A percentile compares a stretch with the other conserved stretches of the same genome.
Evolutionary conservation across 2,113 vertebrate species (phyloP).

Genomic region (Gasterosteus nipponicus): DNA sequence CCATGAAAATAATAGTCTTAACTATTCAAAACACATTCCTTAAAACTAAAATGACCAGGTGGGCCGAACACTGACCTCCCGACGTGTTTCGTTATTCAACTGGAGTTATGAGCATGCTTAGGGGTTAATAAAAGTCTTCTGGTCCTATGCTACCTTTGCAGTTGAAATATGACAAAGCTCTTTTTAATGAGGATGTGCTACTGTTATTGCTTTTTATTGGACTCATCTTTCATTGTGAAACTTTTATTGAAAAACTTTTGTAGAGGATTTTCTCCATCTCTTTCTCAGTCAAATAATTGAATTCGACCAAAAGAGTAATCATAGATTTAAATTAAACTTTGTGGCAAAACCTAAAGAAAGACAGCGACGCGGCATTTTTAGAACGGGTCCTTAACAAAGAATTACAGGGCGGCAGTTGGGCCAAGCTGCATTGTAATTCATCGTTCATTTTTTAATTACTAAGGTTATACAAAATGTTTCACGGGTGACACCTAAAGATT

Average conservation of each 20-base stretch:
- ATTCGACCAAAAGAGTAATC: constrained; percentile 51
- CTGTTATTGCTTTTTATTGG: constrained; percentile 73
- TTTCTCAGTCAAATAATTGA: constrained; percentile 56
- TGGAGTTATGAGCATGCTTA: constrained; percentile 69
- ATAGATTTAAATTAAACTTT: constrained; percentile 50
- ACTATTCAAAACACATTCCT: constrained; percentile 31
- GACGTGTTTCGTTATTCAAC: constrained; percentile 41
- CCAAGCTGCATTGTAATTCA: neutral
- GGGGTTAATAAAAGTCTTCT: constrained; percentile 69
- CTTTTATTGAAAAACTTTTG: constrained; percentile 68
- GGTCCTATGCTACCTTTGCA: constrained; percentile 60
- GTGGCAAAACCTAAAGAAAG: constrained; percentile 21
- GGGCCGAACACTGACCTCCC: constrained; percentile 33
- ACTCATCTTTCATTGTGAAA: constrained; percentile 71
- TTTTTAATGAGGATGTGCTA: constrained; percentile 68
- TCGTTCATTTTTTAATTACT: neutral
- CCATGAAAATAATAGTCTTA: constrained; percentile 30
- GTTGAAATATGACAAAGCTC: constrained; percentile 69
- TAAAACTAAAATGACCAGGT: constrained; percentile 27
- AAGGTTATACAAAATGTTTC: neutral
- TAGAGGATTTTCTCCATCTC: constrained; percentile 48
- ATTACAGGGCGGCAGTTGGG: neutral
- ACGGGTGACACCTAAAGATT: neutral
- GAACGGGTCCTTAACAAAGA: neutral
- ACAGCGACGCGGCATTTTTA: constrained; percentile 12